phyloP scores from a whole-genome alignment of 2,797 vertebrate species.

The Gambelia wislizenii region DNA sequence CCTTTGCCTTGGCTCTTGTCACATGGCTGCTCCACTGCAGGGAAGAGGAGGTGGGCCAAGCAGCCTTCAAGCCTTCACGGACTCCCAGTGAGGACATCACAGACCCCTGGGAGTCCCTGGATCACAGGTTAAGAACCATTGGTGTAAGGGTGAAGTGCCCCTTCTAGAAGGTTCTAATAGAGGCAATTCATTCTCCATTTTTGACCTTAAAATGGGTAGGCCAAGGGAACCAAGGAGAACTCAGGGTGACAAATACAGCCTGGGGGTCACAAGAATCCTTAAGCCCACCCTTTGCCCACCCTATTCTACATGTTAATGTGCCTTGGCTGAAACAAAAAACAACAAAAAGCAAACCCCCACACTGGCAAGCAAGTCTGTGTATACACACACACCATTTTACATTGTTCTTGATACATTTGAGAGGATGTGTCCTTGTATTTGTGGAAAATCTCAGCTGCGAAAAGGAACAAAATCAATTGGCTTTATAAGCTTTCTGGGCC shows the following conservation, averaged over 20 bases:
- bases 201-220: background rate
- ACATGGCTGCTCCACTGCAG: too few relatives aligned
- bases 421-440: background rate
- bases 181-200: too few relatives aligned
- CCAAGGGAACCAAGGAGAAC: background rate
- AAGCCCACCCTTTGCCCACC: background rate
- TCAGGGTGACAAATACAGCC: too few relatives aligned
- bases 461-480: background rate
- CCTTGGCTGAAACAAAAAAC: background rate
- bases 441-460: background rate
- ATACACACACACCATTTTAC: background rate
- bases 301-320: background rate
- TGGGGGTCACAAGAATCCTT: too few relatives aligned
- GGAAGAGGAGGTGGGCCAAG: too few relatives aligned
- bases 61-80: too few relatives aligned
- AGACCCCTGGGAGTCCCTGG: too few relatives aligned
- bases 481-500: background rate
- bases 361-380: background rate
- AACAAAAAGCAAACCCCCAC: background rate
- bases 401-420: background rate
- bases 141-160: too few relatives aligned
- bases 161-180: too few relatives aligned
- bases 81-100: too few relatives aligned
- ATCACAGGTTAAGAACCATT: too few relatives aligned
- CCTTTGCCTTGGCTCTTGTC: too few relatives aligned